A percentile compares a stretch with the other conserved stretches of the same genome.
Conservation (phyloP, 2,888 invertebrate genomes). For the Stenodema calcarata region DNA sequence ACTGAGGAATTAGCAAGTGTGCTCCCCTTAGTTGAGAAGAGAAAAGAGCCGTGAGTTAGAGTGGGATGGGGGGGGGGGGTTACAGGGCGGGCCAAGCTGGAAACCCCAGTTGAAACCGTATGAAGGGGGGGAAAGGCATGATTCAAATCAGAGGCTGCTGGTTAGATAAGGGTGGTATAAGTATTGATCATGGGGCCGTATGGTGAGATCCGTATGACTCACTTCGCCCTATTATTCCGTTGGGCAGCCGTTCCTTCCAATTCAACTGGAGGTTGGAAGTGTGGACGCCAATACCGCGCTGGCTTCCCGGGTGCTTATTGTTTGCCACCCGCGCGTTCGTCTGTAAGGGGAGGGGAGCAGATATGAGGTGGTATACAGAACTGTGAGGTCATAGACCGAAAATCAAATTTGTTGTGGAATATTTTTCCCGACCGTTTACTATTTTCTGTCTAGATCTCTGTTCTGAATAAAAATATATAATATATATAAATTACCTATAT, state of each 20-base stretch:
- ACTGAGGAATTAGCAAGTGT: conserved; percentile 35
- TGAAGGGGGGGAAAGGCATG: neutral
- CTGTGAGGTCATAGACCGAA: no score
- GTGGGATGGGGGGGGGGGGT: neutral
- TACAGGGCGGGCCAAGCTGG: neutral
- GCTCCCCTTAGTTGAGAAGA: neutral
- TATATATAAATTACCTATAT: no score
- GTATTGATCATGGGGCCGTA: conserved; percentile 42
- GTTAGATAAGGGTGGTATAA: conserved; percentile 38
- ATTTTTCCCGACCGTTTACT: no score
- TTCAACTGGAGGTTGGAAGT: neutral
- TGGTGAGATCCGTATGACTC: conserved; percentile 29
- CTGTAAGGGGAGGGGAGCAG: neutral
- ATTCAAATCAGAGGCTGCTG: conserved; percentile 42
- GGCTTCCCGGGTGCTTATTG: neutral
- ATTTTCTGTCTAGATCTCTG: no score
- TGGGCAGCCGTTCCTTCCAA: conserved; percentile 16
- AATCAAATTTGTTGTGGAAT: no score
- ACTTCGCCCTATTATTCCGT: conserved; percentile 32
- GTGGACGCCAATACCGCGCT: neutral
- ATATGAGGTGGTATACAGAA: neutral
- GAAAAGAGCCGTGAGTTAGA: neutral
- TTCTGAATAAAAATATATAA: no score
- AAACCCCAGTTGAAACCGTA: neutral
- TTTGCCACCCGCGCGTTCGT: neutral